Percentiles rank a stretch among this genome's conserved stretches.
phyloP scores from a whole-genome alignment of 2,113 vertebrate species.

The Ia io region DNA sequence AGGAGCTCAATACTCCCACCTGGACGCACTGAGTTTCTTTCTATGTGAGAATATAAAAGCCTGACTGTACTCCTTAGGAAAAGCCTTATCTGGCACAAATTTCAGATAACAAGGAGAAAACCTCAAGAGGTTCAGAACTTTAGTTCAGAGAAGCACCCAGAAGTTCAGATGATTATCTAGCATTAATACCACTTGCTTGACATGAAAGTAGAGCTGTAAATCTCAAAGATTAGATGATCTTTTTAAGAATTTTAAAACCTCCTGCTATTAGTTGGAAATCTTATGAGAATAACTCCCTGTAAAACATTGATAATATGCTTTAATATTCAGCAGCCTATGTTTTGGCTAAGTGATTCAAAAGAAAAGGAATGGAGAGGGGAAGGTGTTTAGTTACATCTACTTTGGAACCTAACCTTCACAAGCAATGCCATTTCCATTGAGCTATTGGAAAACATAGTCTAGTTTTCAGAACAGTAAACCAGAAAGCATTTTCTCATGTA shows the following conservation, averaged over 20 bases:
- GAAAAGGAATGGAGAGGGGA: not conserved
- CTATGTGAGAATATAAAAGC: not conserved
- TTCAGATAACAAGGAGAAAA: not conserved
- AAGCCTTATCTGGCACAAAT: not conserved
- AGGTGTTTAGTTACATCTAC: not conserved
- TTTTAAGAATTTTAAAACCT: not conserved
- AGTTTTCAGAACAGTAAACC: not conserved
- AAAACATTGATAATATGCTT: not conserved
- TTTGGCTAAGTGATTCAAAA: not conserved
- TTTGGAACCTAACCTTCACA: not conserved
- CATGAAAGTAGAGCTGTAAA: slow-evolving; percentile 22
- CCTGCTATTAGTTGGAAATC: not conserved
- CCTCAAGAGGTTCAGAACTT: not conserved
- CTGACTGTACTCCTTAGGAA: not conserved
- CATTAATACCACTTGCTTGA: not conserved
- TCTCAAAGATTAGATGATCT: not conserved
- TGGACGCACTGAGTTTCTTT: not conserved
- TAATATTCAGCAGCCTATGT: not conserved
- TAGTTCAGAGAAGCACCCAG: slow-evolving; percentile 7
- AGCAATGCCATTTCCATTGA: not conserved
- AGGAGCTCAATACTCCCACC: not conserved
- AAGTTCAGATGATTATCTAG: not conserved
- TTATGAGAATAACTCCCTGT: not conserved
- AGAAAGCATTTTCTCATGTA: not conserved
- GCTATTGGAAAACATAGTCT: not conserved